Conservation (phyloP, 1,140 invertebrate genomes). For the Caligus rogercresseyi region DNA sequence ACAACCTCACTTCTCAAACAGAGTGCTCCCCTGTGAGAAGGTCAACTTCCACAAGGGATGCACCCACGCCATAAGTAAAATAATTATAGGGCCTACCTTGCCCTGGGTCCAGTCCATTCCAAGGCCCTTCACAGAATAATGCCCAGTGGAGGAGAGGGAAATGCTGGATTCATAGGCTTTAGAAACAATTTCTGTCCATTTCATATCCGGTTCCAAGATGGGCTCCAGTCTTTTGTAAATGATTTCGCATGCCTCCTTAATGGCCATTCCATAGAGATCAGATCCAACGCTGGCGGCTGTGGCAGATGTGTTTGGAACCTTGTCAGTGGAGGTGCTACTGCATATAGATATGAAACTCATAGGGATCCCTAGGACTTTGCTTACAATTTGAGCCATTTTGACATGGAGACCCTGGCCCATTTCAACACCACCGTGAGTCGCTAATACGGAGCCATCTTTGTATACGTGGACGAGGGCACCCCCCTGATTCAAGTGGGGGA, state of each 20-base stretch:
- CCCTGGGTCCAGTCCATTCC: conserved; percentile 23
- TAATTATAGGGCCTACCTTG: conserved; percentile 26
- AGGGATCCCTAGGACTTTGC: conserved; percentile 47
- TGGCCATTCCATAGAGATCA: conserved; percentile 86
- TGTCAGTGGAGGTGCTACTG: conserved; percentile 76
- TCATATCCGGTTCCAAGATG: neutral
- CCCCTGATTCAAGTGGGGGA: conserved; percentile 62
- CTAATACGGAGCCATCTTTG: conserved; percentile 69
- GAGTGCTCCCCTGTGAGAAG: conserved; percentile 35
- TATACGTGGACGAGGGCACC: conserved; percentile 74
- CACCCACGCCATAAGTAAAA: conserved; percentile 28
- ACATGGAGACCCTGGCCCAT: conserved; percentile 92
- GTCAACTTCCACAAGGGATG: conserved; percentile 35
- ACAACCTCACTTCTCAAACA: conserved; percentile 25
- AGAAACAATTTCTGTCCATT: conserved; percentile 20
- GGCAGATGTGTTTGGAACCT: conserved; percentile 78
- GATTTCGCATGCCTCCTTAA: conserved; percentile 36
- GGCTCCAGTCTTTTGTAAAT: conserved; percentile 15
- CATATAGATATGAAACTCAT: conserved; percentile 59
- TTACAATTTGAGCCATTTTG: conserved; percentile 65
- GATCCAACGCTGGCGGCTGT: conserved; percentile 78
- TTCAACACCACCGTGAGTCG: conserved; percentile 80
- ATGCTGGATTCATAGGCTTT: conserved; percentile 21
- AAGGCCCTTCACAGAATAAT: conserved; percentile 21
- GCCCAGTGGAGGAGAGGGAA: conserved; percentile 21